Evolutionary conservation across 2,888 invertebrate species (phyloP).

Genomic region (Eubasilissa splendida): DNA sequence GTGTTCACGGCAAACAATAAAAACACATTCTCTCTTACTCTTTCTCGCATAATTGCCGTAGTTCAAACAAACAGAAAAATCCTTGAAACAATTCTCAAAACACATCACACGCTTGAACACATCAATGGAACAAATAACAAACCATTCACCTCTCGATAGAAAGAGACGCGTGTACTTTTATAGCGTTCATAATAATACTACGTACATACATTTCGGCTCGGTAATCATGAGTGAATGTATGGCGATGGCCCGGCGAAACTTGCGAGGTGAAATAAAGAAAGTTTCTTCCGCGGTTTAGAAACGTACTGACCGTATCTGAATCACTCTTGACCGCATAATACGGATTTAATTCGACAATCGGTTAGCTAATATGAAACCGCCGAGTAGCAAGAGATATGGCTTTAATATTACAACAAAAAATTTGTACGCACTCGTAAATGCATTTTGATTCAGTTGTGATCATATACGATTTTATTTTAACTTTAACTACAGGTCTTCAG

Average conservation of each 20-base stretch:
- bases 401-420: too few species aligned
- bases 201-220: background rate
- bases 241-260: conserved; percentile 25
- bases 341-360: background rate
- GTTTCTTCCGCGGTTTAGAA: conserved; percentile 45
- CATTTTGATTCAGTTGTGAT: too few species aligned
- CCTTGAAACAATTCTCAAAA: background rate
- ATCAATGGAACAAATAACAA: background rate
- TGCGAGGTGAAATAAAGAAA: conserved; percentile 44
- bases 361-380: too few species aligned
- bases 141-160: background rate
- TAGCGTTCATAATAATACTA: background rate
- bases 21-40: background rate
- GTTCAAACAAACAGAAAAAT: too few species aligned
- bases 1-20: background rate
- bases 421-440: too few species aligned
- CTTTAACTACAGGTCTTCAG: too few species aligned
- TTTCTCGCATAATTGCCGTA: background rate
- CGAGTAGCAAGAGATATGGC: too few species aligned
- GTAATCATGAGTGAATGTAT: background rate
- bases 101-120: background rate
- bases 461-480: too few species aligned
- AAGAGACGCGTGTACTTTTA: background rate
- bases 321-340: conserved; percentile 46
- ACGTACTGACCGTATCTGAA: conserved; percentile 37